Base-by-base conservation (phyloP, 2,797 vertebrate genomes). In the Melanotaenia pygmaea region DNA sequence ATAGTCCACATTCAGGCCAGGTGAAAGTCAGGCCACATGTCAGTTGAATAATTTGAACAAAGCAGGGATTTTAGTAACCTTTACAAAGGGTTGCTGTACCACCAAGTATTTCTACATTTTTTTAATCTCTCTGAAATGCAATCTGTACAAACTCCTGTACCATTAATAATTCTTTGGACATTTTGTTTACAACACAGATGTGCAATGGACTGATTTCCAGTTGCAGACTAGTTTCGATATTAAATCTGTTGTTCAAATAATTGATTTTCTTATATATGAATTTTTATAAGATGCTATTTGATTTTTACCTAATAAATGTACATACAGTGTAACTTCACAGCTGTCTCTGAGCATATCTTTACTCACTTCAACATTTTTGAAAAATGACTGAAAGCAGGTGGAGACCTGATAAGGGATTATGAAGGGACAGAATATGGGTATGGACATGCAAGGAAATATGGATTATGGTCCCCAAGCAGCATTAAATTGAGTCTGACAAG, bases 301-400 rank as follows among this genome's bases (percentile, higher is more conserved):
- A 86, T 90, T 90, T 92, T 81, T 89, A 81, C 81, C 66, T 74
- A 91, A 92, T 93, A 94, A 94, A 94, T 74, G 92, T 71, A 66
- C 82, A 74, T 14, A 65, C 70, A n/a, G 76, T 75, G 59, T 47
- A 67, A 34, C 28, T 9, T 30, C 2, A 32, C 3, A 3, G 3
- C 14, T 13, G n/a, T 12, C 50, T 26, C 51, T 54, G 51, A 54
- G 51, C 22, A 50, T 50, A 3, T 50, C 4, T 50, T 50, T n/a
- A 47, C 20, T 20, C 3, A 8, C 5, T 47, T 20, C 45, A 47
- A 47, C 45, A 45, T 28, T 45, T 20, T 45, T 20, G 43, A 45
- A 45, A 43, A 3, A 43, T 43, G 35, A 37, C 11, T 43, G 5
- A 43, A 45, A 45, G 43, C 20, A 45, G 16, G 18, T 20, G 18